A percentile compares a stretch with the other conserved stretches of the same genome.
Conservation (phyloP, 2,888 invertebrate species). For the Selenia dentaria region DNA sequence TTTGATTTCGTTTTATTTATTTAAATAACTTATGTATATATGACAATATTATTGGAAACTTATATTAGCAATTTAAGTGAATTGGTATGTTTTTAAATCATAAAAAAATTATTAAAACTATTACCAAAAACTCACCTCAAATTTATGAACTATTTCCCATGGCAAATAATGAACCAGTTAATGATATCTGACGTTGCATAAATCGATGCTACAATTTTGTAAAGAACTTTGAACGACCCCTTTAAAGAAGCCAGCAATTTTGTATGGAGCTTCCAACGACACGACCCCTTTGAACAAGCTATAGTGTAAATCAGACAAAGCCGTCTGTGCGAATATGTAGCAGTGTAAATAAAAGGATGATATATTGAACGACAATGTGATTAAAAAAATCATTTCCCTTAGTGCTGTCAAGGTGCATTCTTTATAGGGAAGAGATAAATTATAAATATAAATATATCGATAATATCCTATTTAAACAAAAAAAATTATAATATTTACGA, state of each 20-base stretch:
- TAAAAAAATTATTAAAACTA: no score
- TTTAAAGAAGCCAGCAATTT: constrained; percentile 13
- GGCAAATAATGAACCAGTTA: constrained; percentile 40
- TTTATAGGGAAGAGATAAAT: constrained; percentile 35
- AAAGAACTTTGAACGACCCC: constrained; percentile 45
- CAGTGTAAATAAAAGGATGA: constrained; percentile 81
- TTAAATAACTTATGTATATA: no score
- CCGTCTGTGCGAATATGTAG: constrained; percentile 77
- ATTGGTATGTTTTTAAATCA: no score
- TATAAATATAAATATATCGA: no score
- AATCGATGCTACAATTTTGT: constrained; percentile 47
- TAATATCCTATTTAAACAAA: no score
- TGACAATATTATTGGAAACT: no score
- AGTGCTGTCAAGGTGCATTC: constrained; percentile 79
- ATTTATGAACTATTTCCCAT: no score
- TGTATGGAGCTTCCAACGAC: constrained; percentile 16
- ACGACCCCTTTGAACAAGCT: constrained; percentile 51
- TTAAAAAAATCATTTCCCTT: constrained; percentile 80
- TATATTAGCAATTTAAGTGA: no score
- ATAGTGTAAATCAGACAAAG: constrained; percentile 62
- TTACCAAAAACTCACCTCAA: no score
- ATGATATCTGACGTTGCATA: constrained; percentile 49
- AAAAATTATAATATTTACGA: no score
- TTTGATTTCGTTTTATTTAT: no score
- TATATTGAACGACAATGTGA: constrained; percentile 78